Evolutionary conservation across 1,140 invertebrate genomes (phyloP).

Genomic region (Caenorhabditis remanei): DNA sequence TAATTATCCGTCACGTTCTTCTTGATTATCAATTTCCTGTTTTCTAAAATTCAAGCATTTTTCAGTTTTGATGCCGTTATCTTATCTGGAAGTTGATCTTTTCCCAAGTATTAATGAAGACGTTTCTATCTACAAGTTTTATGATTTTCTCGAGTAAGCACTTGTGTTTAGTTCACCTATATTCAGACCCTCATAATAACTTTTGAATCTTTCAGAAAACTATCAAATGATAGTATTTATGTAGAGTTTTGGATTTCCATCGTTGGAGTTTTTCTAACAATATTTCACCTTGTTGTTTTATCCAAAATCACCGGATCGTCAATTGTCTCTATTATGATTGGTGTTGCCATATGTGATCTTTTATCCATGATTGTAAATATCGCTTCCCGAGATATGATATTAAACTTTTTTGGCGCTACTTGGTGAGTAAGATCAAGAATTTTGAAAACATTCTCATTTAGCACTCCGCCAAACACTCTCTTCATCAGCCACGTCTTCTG

Average conservation of each 20-base stretch:
- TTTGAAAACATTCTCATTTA: neutral
- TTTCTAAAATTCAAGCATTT: no score
- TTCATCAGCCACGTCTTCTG: neutral
- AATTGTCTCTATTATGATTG: conserved; percentile 18
- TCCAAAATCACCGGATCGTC: neutral
- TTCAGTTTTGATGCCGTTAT: no score
- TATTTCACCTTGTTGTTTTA: neutral
- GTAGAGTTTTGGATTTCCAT: neutral
- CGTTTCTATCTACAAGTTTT: no score
- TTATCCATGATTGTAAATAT: neutral
- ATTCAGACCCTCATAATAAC: no score
- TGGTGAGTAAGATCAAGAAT: neutral
- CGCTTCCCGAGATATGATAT: neutral
- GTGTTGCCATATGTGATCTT: neutral
- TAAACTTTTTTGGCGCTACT: neutral
- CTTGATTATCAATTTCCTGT: no score
- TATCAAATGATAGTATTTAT: neutral
- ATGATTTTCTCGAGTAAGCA: no score
- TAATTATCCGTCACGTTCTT: no score
- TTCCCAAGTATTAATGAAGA: no score
- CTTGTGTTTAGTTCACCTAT: no score
- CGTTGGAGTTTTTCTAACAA: neutral
- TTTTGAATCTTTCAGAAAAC: neutral
- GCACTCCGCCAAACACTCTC: neutral
- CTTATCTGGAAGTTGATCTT: no score